Evolutionary conservation across 2,888 invertebrate genomes (phyloP), one percentile per base, ranked within the genome.

Genomic region (Hecatera dysodea): DNA sequence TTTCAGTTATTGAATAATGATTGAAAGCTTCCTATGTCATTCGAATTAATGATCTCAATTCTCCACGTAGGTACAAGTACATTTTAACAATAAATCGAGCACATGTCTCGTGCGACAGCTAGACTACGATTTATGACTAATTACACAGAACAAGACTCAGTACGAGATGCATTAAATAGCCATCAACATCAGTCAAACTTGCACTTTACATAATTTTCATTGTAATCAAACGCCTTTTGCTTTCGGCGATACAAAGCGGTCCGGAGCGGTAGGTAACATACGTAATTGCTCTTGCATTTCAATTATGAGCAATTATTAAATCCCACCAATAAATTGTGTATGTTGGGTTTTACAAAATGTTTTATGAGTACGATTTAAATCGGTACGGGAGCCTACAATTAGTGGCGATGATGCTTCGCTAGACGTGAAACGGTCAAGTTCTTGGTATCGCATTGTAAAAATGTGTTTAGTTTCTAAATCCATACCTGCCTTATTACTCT

Each of bases 301-400:
- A 92, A 93, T 92, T 92, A 90, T 82, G 86, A 88, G 89, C 90
- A 90, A 92, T 92, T 89, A 92, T 89, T 88, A 87, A 88, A 89
- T 88, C 84, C 86, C 82, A 83, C 82, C 85, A 83, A 90, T 91
- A 91, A 91, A 92, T 91, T 86, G 79, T 86, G 73, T 67, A 71
- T 73, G 82, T 76, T 82, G 82, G 84, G 72, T 87, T 85, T 86
- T 79, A 78, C 75, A 82, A 81, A 78, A 86, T 89, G 79, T 83
- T 89, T 89, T 90, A 88, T 85, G 77, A 75, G 75, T 66, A 84
- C 82, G 84, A 90, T 90, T 90, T 86, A 88, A 88, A 88, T 88
- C 88, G 84, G 83, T 86, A 88, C 89, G 75, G 87, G 81, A 89
- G 89, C 88, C 83, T 83, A 81, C 84, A 88, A 89, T 90, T 89